These are phyloP conservation scores for Sphaerophoria rueppellii DNA, from an alignment of 2,888 invertebrate genomes.

Conservation along the genomic window DNA sequence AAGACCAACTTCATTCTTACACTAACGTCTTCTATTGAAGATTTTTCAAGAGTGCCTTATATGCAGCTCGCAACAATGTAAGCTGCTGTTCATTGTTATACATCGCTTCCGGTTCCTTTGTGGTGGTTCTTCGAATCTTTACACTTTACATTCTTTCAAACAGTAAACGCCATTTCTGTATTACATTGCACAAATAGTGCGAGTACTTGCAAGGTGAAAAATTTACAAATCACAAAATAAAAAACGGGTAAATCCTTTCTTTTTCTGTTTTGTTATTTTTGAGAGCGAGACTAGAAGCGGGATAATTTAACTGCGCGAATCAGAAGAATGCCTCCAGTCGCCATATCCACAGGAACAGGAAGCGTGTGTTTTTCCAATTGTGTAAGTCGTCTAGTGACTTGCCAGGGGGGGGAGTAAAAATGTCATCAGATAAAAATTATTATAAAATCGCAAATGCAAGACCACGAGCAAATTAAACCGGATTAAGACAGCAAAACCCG, in stretches of 20 bases:
- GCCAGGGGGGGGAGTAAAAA: constrained; percentile 37
- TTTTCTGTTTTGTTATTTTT: background rate
- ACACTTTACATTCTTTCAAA: constrained; percentile 10
- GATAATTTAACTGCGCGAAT: constrained; percentile 37
- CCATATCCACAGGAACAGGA: background rate
- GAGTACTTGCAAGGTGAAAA: constrained; percentile 41
- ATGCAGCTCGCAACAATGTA: constrained; percentile 16
- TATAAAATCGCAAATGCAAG: constrained; percentile 34
- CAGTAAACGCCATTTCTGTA: constrained; percentile 1
- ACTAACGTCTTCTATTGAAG: constrained; percentile 47
- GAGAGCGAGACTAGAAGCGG: constrained; percentile 7
- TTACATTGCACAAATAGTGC: background rate
- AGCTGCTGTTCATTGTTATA: constrained; percentile 56
- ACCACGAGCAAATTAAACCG: constrained; percentile 3
- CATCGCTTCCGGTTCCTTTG: constrained; percentile 60
- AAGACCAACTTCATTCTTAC: constrained; percentile 52
- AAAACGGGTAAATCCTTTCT: constrained; percentile 11
- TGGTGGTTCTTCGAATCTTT: constrained; percentile 21
- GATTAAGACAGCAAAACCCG: constrained; percentile 1
- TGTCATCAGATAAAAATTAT: constrained; percentile 70
- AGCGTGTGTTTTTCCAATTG: background rate
- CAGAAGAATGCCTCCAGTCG: background rate
- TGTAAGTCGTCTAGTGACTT: background rate
- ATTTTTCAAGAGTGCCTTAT: constrained; percentile 56
- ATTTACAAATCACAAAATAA: constrained; percentile 31